phyloP scores from a whole-genome alignment of 2,888 invertebrate species.

The Euzophera pinguis region DNA sequence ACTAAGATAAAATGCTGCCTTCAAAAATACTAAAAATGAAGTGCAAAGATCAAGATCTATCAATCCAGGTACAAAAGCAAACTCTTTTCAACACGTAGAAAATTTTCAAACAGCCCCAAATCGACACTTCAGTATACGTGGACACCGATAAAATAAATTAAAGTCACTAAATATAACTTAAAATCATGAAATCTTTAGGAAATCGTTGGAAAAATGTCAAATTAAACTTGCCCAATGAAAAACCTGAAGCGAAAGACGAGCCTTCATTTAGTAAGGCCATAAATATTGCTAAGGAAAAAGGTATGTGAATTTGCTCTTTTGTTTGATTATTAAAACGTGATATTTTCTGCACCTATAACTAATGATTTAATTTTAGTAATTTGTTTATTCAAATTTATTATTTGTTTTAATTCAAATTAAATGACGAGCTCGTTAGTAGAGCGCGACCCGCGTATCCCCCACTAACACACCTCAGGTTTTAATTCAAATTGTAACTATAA shows the following conservation, averaged over 20 bases:
- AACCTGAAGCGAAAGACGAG: slow-evolving; percentile 31
- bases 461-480: too few relatives aligned
- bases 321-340: neutral
- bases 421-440: too few relatives aligned
- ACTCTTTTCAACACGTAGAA: slow-evolving; percentile 39
- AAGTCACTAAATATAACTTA: slow-evolving; percentile 17
- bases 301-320: slow-evolving; percentile 34
- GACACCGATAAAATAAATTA: slow-evolving; percentile 14
- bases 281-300: slow-evolving; percentile 51
- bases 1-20: too few relatives aligned
- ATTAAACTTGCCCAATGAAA: slow-evolving; percentile 41
- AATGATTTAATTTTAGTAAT: too few relatives aligned
- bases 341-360: neutral
- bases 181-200: slow-evolving; percentile 49
- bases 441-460: too few relatives aligned
- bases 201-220: slow-evolving; percentile 64
- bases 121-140: slow-evolving; percentile 26
- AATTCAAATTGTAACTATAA: too few relatives aligned
- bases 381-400: neutral
- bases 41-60: slow-evolving; percentile 35
- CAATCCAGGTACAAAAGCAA: slow-evolving; percentile 23
- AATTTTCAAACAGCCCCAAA: slow-evolving; percentile 23
- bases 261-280: slow-evolving; percentile 43
- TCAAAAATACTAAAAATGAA: neutral
- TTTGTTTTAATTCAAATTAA: too few relatives aligned